Base-by-base conservation (phyloP, 2,113 vertebrate genomes). In the Okapia johnstoni region DNA sequence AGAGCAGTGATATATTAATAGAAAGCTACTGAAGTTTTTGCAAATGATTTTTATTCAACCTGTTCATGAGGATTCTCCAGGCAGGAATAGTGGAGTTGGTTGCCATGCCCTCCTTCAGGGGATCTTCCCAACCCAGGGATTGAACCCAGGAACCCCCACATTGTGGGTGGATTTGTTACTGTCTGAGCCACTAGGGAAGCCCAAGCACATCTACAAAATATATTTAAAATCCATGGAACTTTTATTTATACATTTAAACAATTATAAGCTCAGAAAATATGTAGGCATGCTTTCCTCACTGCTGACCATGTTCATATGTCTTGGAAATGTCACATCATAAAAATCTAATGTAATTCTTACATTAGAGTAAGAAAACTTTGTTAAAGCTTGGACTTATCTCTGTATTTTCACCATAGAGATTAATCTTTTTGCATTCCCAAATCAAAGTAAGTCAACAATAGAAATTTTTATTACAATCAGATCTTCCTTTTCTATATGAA, bases 401-500 rank as follows among this genome's bases (percentile, higher is more conserved):
- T 76, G 3, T 58, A 46, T 97, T 96, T 83, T 95, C 33, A 63
- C 46, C 28, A 58, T 17, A 83, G 10, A 46, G 33, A 66, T 61
- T 17, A 57, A 73, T 88, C 50, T 61, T 15, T 57, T 50, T 85
- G 11, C 43, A 7, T 88, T 87, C 30, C 93, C 7, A 83, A 52
- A 26, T 83, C 33, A 4, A 92, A 96, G 15, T 48, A 70, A 93
- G 21, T 66, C 40, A 88, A 33, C 28, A 79, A 63, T 5, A 52
- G 6, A 13, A 63, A 40, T 15, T 80, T 86, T 90, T 77, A 43
- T 93, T 87, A 36, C 0, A 80, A 88, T 40, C 23, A 85, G 94
- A 66, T 57, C 73, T 98, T 97, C 98, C 90, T 98, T 98, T 96
- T 85, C 63, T 94, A 93, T 97, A 97, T 90, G 85, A 98, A 97